Base-by-base conservation (phyloP, 1,140 invertebrate species). In the Hydropsyche tenuis region DNA sequence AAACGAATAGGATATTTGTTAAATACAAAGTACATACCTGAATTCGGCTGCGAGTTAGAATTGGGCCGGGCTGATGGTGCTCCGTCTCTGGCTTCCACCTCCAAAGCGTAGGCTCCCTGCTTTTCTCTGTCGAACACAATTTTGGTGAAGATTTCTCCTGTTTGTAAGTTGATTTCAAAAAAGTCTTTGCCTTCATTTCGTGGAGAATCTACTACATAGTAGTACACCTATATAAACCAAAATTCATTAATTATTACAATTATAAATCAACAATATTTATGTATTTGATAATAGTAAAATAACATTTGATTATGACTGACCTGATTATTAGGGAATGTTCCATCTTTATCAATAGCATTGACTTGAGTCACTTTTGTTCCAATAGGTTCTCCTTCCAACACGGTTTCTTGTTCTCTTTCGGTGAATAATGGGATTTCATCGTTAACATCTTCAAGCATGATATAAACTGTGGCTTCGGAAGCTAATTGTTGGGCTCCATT, bases 361-460 rank as follows among this genome's bases (percentile, higher is more conserved):
- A 99, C 94, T 86, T 97, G 94, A 22, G 95, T 96, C 70, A 99
- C 96, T 87, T 95, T 94, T 63, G 95, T 96, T 43, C 96, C 96
- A 75, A 95, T 90, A 23, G 93, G 94, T 85, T 98, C 95, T 60
- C 96, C 95, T 86, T 97, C 96, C 64, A 96, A 87, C 46, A 97
- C 96, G 14, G 94, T 97, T 86, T 96, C 95, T 82, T 97, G 94
- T 84, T 97, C 94, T 79, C 94, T 87, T 86, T 97, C 94, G 73
- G 94, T 96, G 84, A 97, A 98, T 73, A 97, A 85, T 6, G 95
- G 96, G 81, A 98, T 97, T 85, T 98, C 96, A 84, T 98, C 96
- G 84, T 98, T 98, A 53, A 97, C 96, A 84, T 98, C 96, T 85
- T 97, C 94, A 53, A 98, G 85, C 87, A 95, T 92, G 79, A 98